Percentiles rank a stretch among this genome's conserved stretches.
Conservation (phyloP, 2,888 invertebrate genomes). For the Eupithecia tripunctaria region DNA sequence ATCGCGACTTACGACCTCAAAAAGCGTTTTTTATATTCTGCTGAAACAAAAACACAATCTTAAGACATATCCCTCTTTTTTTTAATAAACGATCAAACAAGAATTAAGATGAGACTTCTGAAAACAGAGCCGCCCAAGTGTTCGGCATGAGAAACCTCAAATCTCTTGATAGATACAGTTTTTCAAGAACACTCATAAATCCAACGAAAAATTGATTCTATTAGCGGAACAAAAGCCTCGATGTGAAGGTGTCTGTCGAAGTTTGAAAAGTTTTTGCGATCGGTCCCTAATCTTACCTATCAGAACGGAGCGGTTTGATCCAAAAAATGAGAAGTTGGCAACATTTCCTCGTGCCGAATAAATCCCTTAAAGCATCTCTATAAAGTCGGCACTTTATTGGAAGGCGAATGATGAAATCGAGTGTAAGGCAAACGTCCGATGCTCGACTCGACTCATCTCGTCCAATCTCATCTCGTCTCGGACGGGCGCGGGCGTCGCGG, state of each 20-base stretch:
- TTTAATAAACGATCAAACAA: background rate
- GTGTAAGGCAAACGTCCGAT: conserved; percentile 36
- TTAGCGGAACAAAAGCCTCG: conserved; percentile 6
- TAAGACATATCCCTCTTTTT: background rate
- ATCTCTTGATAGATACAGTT: conserved; percentile 3
- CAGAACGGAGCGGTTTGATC: background rate
- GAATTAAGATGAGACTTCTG: background rate
- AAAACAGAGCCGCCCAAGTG: background rate
- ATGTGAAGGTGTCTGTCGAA: background rate
- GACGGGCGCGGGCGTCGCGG: conserved; percentile 20
- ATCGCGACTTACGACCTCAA: background rate
- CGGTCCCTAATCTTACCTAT: conserved; percentile 6
- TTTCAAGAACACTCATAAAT: conserved; percentile 2
- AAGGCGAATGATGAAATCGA: conserved; percentile 42
- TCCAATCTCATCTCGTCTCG: background rate
- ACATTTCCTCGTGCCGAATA: conserved; percentile 16
- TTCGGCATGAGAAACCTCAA: background rate
- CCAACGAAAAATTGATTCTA: conserved; percentile 11
- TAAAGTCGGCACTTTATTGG: conserved; percentile 39
- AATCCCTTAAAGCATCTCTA: conserved; percentile 29
- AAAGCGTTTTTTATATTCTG: background rate
- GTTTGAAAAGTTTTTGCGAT: conserved; percentile 6
- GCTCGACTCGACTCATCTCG: background rate
- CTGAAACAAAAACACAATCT: background rate
- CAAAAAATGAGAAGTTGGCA: conserved; percentile 13